phyloP scores from a whole-genome alignment of 2,113 vertebrate species.

The Perognathus longimembris region DNA sequence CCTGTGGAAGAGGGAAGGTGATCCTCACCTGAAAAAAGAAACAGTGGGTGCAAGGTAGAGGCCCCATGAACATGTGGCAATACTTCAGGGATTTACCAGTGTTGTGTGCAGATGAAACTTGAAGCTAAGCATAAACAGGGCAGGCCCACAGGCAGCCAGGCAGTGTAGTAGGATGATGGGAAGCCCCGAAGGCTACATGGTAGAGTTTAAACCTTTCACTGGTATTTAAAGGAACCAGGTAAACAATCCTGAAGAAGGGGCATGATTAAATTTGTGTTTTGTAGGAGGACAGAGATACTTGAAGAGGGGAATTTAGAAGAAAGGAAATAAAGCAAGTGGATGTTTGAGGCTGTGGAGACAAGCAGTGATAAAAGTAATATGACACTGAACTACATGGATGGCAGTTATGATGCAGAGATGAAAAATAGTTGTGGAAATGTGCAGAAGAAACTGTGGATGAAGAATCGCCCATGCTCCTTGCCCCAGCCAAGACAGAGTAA shows the following conservation, averaged over 20 bases:
- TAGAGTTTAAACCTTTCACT: background rate
- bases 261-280: background rate
- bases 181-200: accelerated
- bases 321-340: background rate
- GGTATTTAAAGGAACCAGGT: background rate
- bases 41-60: background rate
- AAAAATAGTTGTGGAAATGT: background rate
- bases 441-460: background rate
- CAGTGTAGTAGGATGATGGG: accelerated
- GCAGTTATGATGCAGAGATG: background rate
- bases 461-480: background rate
- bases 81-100: background rate
- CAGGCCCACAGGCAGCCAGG: background rate
- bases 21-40: background rate
- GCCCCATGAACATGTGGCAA: background rate
- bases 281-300: background rate
- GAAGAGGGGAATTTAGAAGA: background rate
- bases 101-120: background rate
- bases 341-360: background rate
- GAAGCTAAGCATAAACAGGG: background rate
- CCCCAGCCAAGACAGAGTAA: background rate
- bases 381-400: background rate
- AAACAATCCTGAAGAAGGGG: background rate
- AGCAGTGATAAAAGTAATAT: background rate
- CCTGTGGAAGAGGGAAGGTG: background rate